Base-by-base conservation (phyloP, 2,113 vertebrate genomes). In the Pristiophorus japonicus region DNA sequence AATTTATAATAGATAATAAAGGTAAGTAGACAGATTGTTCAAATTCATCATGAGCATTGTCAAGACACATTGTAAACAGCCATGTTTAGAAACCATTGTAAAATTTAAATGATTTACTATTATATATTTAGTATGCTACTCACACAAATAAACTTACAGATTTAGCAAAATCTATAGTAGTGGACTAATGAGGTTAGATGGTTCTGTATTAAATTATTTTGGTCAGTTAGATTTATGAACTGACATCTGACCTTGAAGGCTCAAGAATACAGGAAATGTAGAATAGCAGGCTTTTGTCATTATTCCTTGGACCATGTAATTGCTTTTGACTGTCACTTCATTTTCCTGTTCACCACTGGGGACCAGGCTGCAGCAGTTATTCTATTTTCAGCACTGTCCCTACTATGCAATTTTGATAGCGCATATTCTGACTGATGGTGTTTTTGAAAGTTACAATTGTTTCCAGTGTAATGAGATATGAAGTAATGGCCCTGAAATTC, bases 321-420 rank as follows among this genome's bases (percentile, higher is more conserved):
- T 94, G 22, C 65, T 51, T 70, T 94, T 94, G 66, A 70, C 66
- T 94, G 66, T 70, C 93, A 24, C 27, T 47, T 94, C 20, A 90
- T 59, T 73, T 94, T 47, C 45, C 93, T 94, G 93, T 70, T 47
- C 65, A 94, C 93, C 22, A 10, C 34, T 45, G 93, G 65, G 65
- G 93, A 45, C 42, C 30, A 14, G 42, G 47, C 55, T 90, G 87
- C 27, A 34, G 66, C 42, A 73, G 66, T 70, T 70, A 24, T 94
- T 30, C 93, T 94, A 94, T 94, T 94, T 94, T 94, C 65, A 94
- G 66, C 65, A 70, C 38, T 45, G 38, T 73, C 73, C 66, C 66
- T 51, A 22, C n/a, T 67, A 51, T 70, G 93, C 38, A 94, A 70
- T 94, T 51, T 94, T 70, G 93, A 94, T 94, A 30, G 93, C 70